Conservation (phyloP, 2,797 vertebrate genomes). For the Distichodus sexfasciatus region DNA sequence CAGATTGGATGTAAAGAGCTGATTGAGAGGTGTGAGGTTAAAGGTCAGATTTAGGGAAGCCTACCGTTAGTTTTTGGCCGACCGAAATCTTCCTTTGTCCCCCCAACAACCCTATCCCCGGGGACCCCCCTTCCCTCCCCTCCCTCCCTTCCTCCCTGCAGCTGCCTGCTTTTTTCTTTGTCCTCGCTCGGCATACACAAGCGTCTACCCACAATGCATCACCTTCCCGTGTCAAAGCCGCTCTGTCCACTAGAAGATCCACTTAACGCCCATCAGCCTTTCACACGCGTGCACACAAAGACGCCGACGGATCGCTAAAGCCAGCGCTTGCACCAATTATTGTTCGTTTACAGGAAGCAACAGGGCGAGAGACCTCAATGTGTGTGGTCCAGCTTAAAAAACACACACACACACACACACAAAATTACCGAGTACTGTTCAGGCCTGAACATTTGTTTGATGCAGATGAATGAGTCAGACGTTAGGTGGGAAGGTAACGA, state of each 20-base stretch:
- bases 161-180: constrained; percentile 47
- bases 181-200: constrained; percentile 9
- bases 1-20: too few relatives aligned
- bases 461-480: constrained; percentile 7
- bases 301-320: neutral
- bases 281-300: constrained; percentile 5
- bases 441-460: too few relatives aligned
- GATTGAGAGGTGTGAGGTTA: constrained; percentile 1
- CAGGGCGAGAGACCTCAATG: neutral
- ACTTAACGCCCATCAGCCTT: constrained; percentile 34
- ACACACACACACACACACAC: too few relatives aligned
- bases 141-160: constrained; percentile 1
- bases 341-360: constrained; percentile 12
- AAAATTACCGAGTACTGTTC: too few relatives aligned
- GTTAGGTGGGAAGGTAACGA: too few relatives aligned
- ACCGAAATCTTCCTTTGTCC: too few relatives aligned
- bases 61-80: too few relatives aligned
- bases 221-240: constrained; percentile 4
- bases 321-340: constrained; percentile 3
- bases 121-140: too few relatives aligned
- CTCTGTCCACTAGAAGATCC: constrained; percentile 10
- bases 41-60: constrained; percentile 28
- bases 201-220: constrained; percentile 36
- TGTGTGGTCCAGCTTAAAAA: constrained; percentile 8
- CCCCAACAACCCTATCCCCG: too few relatives aligned